Evolutionary conservation across 2,113 vertebrate species (phyloP), one percentile per base, ranked within the genome.

Genomic region (Pelmatolapia mariae): DNA sequence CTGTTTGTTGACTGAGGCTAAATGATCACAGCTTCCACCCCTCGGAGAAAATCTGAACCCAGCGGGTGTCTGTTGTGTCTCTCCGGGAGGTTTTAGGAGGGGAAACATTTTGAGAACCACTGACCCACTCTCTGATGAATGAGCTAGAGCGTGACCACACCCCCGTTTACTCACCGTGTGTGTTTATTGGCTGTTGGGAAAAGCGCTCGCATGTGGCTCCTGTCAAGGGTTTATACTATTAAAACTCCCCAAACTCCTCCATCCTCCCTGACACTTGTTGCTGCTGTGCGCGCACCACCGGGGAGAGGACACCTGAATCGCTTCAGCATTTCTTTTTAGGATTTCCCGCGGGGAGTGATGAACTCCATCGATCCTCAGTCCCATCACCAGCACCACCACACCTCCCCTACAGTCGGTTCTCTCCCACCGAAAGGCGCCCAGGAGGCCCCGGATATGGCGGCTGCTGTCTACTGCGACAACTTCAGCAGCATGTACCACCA

Each of bases 401-500:
- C 95, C 94, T 95, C 95, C 91, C 95, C 94, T 33, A 92, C 94
- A 90, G 94, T 92, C 86, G 95, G 89, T 94, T 93, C 97, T 91
- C 93, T 95, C 90, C 95, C 96, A 87, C 89, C 96, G 50, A 97
- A 97, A 93, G 96, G 95, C 89, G 95, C 96, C 11, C 97, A 96
- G 89, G 96, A 97, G 91, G 93, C 95, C 85, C 73, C 96, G 85
- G 97, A 98, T 89, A 98, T 98, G 98, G 96, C 98, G 56, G 90
- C 93, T 3, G 89, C 93, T 2, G 97, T 97, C 3, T 98, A 98
- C 89, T 98, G 98, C 94, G 98, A 99, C 89, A 97, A 97, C 95
- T 97, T 98, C 93, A 96, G 96, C 94, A 96, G 96, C 93, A 96
- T 97, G 91, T 99, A 98, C 91, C 97, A 97, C 87, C 95, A 97